A percentile compares a stretch with the other conserved stretches of the same genome.
These are phyloP conservation scores for Drosophila ustulata DNA, from an alignment of 2,888 invertebrate species.

Conservation along the genomic window DNA sequence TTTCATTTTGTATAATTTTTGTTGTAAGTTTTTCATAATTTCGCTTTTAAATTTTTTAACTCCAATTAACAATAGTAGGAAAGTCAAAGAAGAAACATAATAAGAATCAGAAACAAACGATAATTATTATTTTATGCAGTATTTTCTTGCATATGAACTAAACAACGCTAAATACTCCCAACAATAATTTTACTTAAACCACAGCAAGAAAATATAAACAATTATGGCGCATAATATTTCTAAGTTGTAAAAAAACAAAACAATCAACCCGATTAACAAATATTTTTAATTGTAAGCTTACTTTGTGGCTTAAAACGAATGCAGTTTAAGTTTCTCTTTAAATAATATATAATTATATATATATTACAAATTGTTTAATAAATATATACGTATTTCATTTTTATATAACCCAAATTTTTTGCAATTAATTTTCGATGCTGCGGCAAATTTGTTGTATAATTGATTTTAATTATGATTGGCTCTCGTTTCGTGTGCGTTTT, in stretches of 20 bases:
- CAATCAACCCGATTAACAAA: constrained; percentile 19
- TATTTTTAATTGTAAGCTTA: constrained; percentile 49
- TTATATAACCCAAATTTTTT: constrained; percentile 69
- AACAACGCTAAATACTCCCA: constrained; percentile 49
- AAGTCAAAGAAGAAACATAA: background rate
- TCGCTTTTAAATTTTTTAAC: constrained; percentile 54
- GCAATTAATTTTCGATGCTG: constrained; percentile 44
- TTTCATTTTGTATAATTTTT: constrained; percentile 69
- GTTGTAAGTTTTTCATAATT: constrained; percentile 68
- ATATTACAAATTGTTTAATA: constrained; percentile 72
- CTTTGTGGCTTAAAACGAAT: constrained; percentile 51
- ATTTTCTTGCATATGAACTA: constrained; percentile 72
- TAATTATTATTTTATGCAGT: constrained; percentile 59
- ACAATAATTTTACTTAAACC: constrained; percentile 39
- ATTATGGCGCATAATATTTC: constrained; percentile 46
- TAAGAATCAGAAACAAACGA: constrained; percentile 8
- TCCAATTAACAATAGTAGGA: constrained; percentile 25
- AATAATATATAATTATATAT: constrained; percentile 67
- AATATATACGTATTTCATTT: constrained; percentile 74
- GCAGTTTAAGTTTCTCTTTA: constrained; percentile 71
- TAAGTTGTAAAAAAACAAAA: constrained; percentile 52
- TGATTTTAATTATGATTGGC: constrained; percentile 31
- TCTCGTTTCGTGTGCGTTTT: constrained; percentile 39
- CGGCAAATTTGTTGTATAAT: constrained; percentile 38
- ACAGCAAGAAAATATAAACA: constrained; percentile 12